Percentiles rank a stretch among this genome's conserved stretches.
These are phyloP conservation scores for Dastarcus helophoroides DNA, from an alignment of 2,888 invertebrate species.

Conservation along the genomic window DNA sequence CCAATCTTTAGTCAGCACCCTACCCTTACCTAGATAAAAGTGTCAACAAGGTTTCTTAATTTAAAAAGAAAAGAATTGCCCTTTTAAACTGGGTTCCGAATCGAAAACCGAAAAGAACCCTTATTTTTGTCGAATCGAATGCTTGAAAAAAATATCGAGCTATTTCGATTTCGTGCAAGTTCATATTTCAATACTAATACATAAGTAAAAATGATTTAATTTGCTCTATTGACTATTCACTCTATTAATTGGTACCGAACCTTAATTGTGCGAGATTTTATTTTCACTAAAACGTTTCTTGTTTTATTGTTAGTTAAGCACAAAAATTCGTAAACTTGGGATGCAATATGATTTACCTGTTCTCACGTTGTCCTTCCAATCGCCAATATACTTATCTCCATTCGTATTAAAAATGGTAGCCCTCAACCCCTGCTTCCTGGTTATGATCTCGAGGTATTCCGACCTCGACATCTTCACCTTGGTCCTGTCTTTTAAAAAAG, in stretches of 20 bases:
- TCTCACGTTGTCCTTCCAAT: conserved; percentile 45
- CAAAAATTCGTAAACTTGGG: too few relatives aligned
- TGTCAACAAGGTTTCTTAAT: conserved; percentile 2
- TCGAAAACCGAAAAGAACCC: too few relatives aligned
- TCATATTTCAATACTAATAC: too few relatives aligned
- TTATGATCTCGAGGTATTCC: conserved; percentile 35
- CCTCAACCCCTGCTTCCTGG: conserved; percentile 45
- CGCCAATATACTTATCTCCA: conserved; percentile 46
- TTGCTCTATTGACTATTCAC: too few relatives aligned
- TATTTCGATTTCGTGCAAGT: too few relatives aligned
- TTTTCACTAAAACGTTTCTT: not conserved
- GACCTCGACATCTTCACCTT: conserved; percentile 20
- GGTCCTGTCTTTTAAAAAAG: conserved; percentile 22
- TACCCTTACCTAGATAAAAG: conserved; percentile 43
- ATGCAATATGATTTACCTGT: too few relatives aligned
- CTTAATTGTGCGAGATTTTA: too few relatives aligned
- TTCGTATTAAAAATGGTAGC: conserved; percentile 44
- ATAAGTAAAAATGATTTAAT: too few relatives aligned
- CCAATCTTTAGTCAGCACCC: conserved; percentile 36
- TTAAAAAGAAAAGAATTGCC: not conserved
- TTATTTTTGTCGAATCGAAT: too few relatives aligned
- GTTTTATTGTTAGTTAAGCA: not conserved
- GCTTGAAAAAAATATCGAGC: too few relatives aligned
- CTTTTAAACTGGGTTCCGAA: too few relatives aligned
- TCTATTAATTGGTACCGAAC: too few relatives aligned